Conservation (phyloP, 2,113 vertebrate species). For the Copsychus sechellarum region DNA sequence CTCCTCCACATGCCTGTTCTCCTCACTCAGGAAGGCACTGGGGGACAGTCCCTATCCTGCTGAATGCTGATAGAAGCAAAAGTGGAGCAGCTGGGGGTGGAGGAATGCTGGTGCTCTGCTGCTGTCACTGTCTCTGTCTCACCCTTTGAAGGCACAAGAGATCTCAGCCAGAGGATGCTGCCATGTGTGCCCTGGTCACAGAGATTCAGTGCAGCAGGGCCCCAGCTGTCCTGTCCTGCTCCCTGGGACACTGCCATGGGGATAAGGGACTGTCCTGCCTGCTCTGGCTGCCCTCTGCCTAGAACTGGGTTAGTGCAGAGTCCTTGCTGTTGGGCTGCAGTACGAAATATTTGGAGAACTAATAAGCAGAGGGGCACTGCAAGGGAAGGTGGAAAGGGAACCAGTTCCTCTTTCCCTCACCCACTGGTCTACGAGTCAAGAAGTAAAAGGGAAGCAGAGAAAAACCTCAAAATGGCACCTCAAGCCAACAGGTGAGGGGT, state of each 20-base stretch:
- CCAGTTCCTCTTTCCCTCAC: neutral
- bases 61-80: neutral
- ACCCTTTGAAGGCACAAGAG: neutral
- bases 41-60: neutral
- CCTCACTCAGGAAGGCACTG: neutral
- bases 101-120: rapidly evolving
- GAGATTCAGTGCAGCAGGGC: neutral
- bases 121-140: rapidly evolving
- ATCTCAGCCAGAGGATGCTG: neutral
- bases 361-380: constrained; percentile 45
- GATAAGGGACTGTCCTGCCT: neutral
- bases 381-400: constrained; percentile 23
- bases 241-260: neutral
- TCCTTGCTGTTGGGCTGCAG: neutral
- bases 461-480: neutral
- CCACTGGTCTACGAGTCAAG: neutral
- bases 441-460: neutral
- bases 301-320: neutral
- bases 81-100: neutral
- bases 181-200: neutral
- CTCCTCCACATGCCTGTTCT: neutral
- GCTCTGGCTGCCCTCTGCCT: neutral
- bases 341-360: constrained; percentile 25
- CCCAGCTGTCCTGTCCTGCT: neutral
- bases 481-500: neutral